Base-by-base conservation (phyloP, 2,113 vertebrate genomes). In the Polypterus bichir region DNA sequence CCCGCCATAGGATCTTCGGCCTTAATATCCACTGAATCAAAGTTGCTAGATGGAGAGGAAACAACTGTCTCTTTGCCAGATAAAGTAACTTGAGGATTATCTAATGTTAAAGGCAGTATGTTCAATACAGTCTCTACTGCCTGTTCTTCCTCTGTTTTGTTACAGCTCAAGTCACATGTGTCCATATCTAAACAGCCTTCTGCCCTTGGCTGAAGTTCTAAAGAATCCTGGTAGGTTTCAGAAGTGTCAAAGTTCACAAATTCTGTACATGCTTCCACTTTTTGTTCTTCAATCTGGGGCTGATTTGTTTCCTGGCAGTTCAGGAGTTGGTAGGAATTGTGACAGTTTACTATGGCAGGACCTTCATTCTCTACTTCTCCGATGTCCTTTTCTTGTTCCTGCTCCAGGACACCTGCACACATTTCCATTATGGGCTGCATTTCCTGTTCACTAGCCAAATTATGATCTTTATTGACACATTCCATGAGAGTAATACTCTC, bases 1-100 rank as follows among this genome's bases (percentile, higher is more conserved):
- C 96, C 96, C 0, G 91, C 92, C 88, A 99, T 81, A 0, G 96
- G 94, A 74, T 99, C 93, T 0, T 92, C 91, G 0, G 73, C 68
- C 7, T 76, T 68, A 65, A 83, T 76, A 64, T 84, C 63, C 64
- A 83, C 73, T 45, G 75, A 62, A 7, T 57, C 53, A 0, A 62
- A 63, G 3, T 67, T 71, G 3, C 73, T 59, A 4, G 74, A 70
- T 44, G 68, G 62, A 62, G 76, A 72, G 6, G 81, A 54, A 51
- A 75, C 65, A 6, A 54, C 66, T 51, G 80, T 71, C 46, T 75
- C 74, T 5, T 77, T 9, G 59, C 70, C 76, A 56, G 70, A 65
- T 58, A 77, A 44, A 47, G 74, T 59, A 47, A 81, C 67, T 3
- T 72, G 49, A 3, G 57, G 60, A 5, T 79, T 70, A 1, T 65